phyloP scores from a whole-genome alignment of 35 echinoderm and acorn worm species.

The Strongylocentrotus purpuratus region DNA sequence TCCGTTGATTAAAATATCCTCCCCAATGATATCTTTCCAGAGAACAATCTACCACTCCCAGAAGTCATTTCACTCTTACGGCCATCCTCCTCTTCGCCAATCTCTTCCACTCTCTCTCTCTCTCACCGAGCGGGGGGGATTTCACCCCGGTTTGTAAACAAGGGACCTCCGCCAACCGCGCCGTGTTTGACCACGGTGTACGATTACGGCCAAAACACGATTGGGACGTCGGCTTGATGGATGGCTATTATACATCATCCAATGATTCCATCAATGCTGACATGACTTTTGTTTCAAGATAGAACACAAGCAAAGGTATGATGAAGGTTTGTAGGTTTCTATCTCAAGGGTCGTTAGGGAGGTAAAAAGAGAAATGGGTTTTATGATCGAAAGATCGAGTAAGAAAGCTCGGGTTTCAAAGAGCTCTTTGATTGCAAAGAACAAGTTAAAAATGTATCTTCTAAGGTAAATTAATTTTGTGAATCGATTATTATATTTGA shows the following conservation, averaged over 20 bases:
- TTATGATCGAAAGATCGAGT: background rate
- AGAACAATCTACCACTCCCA: background rate
- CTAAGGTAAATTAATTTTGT: background rate
- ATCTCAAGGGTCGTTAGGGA: slow-evolving; percentile 7
- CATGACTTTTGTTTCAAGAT: background rate
- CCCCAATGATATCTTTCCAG: background rate
- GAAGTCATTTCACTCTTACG: background rate
- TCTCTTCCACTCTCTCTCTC: background rate
- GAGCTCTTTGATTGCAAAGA: background rate
- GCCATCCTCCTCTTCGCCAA: background rate
- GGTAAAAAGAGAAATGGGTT: background rate
- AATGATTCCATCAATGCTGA: slow-evolving; percentile 17
- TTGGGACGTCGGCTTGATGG: slow-evolving; percentile 24
- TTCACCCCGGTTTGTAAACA: slow-evolving; percentile 10
- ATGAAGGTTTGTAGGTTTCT: slow-evolving; percentile 17
- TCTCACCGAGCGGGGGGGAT: background rate
- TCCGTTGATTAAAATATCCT: slow-evolving; percentile 12
- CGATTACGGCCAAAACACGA: slow-evolving; percentile 30
- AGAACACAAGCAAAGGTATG: background rate
- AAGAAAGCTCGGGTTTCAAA: background rate
- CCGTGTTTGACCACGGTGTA: slow-evolving; percentile 28
- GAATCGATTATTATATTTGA: background rate
- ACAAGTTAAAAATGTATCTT: background rate
- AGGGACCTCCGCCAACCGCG: slow-evolving; percentile 8
- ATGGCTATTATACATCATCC: slow-evolving; percentile 30